Evolutionary conservation across 1,140 invertebrate species (phyloP), one percentile per base, ranked within the genome.

Genomic region (Danaus plexippus): DNA sequence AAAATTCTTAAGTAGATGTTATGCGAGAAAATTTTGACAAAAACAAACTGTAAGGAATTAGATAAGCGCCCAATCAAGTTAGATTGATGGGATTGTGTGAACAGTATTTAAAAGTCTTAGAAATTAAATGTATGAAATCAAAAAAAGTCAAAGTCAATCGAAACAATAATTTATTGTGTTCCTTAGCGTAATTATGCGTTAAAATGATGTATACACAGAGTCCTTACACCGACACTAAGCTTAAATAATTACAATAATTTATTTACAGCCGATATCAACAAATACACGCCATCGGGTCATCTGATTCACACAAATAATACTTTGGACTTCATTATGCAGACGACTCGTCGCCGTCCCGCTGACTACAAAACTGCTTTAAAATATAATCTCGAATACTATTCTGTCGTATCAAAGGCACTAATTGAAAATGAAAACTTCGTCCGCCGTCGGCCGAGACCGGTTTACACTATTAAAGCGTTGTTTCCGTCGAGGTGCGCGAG

Each of bases 121-220:
- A 13, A 12, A 5, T 45, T 12, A n/a, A n/a, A n/a, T n/a, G n/a
- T n/a, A n/a, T n/a, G n/a, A 22, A 44, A n/a, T 40, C 9, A 18
- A 0, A 54, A 64, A 66, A 63, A 65, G 9, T 56, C 50, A 57
- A 49, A 46, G 22, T 62, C 66, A 80, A 76, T 82, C 68, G 76
- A 85, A 85, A 85, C 81, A 85, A 85, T 85, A 82, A 82, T 85
- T 85, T 85, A 85, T 85, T 82, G 75, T 79, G 71, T 77, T 67
- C 49, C 74, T 82, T 84, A 80, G 49, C 69, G 71, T 73, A 80
- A 67, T 76, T 77, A 84, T 73, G 74, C 77, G 58, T 77, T 75
- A 75, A 71, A 77, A 70, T 70, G 68, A 79, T 80, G 73, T 83
- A 79, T 80, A 84, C 77, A 79, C 79, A 80, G 75, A 67, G 65